Percentiles rank a stretch among this genome's conserved stretches.
Evolutionary conservation across 2,113 vertebrate genomes (phyloP).

Genomic region (Mungos mungo): DNA sequence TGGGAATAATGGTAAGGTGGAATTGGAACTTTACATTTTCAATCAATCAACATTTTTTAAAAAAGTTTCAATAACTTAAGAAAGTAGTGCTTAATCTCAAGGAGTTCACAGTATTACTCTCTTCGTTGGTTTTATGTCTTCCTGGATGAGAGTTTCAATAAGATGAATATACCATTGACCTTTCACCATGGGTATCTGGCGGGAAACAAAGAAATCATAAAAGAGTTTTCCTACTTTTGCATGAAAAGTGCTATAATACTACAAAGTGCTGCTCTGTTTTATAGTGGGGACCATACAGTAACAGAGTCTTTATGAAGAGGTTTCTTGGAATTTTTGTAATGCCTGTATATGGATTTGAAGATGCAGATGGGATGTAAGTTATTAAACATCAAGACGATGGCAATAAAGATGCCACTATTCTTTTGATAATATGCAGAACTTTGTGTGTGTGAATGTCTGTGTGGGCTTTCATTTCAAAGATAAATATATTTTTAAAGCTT

Average conservation of each 20-base stretch:
- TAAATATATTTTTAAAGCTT: conserved; percentile 54
- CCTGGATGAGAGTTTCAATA: conserved; percentile 16
- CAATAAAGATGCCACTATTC: conserved; percentile 63
- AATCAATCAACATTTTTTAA: not conserved
- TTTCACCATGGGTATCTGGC: conserved; percentile 27
- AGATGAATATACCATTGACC: not conserved
- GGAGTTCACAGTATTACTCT: not conserved
- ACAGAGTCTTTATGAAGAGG: conserved; percentile 48
- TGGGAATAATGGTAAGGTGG: not conserved
- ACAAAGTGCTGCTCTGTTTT: conserved; percentile 42
- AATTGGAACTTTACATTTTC: conserved; percentile 17
- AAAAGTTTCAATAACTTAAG: not conserved
- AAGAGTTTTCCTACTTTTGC: conserved; percentile 30
- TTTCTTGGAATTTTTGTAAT: conserved; percentile 64
- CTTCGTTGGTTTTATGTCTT: conserved; percentile 38
- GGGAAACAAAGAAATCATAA: conserved; percentile 52
- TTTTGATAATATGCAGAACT: conserved; percentile 62
- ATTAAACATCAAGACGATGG: conserved; percentile 48
- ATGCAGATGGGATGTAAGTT: conserved; percentile 37
- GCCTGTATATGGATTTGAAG: conserved; percentile 39
- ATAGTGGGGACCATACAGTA: not conserved
- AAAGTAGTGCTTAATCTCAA: not conserved
- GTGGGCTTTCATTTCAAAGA: conserved; percentile 63
- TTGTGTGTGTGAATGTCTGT: conserved; percentile 19
- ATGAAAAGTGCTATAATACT: conserved; percentile 19